Conservation (phyloP, 2,113 vertebrate species). For the Hemichromis elongatus region DNA sequence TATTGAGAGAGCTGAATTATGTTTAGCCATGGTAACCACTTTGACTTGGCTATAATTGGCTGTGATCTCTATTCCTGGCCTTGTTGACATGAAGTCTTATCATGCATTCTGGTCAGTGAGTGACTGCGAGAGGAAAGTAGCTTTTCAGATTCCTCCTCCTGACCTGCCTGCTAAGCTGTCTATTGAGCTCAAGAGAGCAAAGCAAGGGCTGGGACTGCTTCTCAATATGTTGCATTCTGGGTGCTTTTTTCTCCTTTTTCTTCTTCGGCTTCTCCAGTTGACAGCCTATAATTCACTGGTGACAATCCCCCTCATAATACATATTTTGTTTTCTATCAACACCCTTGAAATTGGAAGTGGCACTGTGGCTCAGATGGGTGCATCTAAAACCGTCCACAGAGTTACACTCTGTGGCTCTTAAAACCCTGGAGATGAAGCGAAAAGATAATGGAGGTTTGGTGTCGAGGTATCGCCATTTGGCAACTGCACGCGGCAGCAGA, state of each 20-base stretch:
- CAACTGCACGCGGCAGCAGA: neutral
- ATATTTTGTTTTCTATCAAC: slow-evolving; percentile 69
- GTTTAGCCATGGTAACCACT: slow-evolving; percentile 84
- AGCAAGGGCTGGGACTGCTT: slow-evolving; percentile 38
- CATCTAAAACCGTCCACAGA: slow-evolving; percentile 34
- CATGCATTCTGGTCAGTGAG: slow-evolving; percentile 86
- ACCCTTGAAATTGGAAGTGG: slow-evolving; percentile 57
- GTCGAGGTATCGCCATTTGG: slow-evolving; percentile 36
- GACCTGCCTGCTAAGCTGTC: slow-evolving; percentile 72
- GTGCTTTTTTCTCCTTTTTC: slow-evolving; percentile 3
- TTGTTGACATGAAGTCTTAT: slow-evolving; percentile 83
- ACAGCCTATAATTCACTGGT: slow-evolving; percentile 59
- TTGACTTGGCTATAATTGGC: slow-evolving; percentile 81
- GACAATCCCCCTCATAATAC: slow-evolving; percentile 66
- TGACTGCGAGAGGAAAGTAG: slow-evolving; percentile 77
- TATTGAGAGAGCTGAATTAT: slow-evolving; percentile 80
- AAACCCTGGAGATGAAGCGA: slow-evolving; percentile 40
- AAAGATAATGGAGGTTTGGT: slow-evolving; percentile 47
- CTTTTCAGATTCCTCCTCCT: slow-evolving; percentile 76
- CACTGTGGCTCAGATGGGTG: slow-evolving; percentile 39
- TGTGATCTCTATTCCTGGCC: slow-evolving; percentile 79
- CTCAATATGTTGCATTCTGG: slow-evolving; percentile 57
- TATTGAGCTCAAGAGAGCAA: slow-evolving; percentile 69
- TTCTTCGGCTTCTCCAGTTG: slow-evolving; percentile 9
- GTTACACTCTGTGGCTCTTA: slow-evolving; percentile 42